These are phyloP conservation scores for Porites lutea DNA, from an alignment of 64 coral and sea anemone genomes.

Conservation along the genomic window DNA sequence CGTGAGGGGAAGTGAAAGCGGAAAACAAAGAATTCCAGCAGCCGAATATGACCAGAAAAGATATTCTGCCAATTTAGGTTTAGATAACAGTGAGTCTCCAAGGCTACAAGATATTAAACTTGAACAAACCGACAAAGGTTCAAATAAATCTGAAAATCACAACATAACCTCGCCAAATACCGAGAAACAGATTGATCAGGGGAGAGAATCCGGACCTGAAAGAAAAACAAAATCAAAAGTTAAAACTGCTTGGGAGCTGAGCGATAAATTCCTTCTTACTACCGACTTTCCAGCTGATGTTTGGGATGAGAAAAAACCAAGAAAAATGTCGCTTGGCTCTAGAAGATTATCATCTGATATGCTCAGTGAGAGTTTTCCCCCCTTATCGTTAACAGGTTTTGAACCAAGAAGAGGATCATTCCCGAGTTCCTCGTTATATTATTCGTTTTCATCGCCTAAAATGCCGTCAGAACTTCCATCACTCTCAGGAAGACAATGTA, in stretches of 20 bases:
- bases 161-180: neutral
- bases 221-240: neutral
- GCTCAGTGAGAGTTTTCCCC: constrained; percentile 11
- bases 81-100: neutral
- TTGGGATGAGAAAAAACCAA: neutral
- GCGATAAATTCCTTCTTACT: constrained; percentile 17
- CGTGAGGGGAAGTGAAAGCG: neutral
- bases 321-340: neutral
- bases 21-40: neutral
- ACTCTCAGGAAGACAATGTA: constrained; percentile 10
- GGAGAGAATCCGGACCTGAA: neutral
- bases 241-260: constrained; percentile 44
- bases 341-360: constrained; percentile 28
- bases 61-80: neutral
- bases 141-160: neutral
- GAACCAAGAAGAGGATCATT: constrained; percentile 13
- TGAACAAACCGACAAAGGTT: neutral
- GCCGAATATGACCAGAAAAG: neutral
- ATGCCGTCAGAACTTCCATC: neutral
- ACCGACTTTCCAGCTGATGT: constrained; percentile 22
- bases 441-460: neutral
- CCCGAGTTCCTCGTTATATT: neutral
- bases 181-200: neutral
- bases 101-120: neutral
- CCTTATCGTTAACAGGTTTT: neutral